Evolutionary conservation across 2,113 vertebrate species (phyloP).

Genomic region (Cryptotis parvus): DNA sequence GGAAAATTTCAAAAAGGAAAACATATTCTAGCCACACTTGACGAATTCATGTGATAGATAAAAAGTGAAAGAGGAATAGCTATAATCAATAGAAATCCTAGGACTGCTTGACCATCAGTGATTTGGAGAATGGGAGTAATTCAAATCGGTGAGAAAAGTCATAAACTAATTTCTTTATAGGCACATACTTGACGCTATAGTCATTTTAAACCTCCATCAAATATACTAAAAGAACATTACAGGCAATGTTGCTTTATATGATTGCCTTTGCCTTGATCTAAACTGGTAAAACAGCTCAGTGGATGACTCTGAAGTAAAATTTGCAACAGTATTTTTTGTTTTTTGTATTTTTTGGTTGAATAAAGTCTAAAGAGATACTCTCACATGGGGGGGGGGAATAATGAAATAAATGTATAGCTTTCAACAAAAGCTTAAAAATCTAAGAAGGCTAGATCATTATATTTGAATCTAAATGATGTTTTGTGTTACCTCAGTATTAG

Average conservation of each 20-base stretch:
- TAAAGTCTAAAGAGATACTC: constrained; percentile 24
- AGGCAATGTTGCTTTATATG: neutral
- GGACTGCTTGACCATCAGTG: neutral
- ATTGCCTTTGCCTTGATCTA: constrained; percentile 45
- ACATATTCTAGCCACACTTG: neutral
- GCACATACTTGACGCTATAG: neutral
- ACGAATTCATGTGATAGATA: constrained; percentile 2
- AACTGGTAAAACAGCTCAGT: constrained; percentile 34
- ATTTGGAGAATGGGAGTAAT: constrained; percentile 1
- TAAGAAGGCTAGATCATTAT: constrained; percentile 53
- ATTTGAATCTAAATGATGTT: constrained; percentile 50
- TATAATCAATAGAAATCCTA: constrained; percentile 15
- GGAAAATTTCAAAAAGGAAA: neutral
- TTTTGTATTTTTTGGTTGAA: neutral
- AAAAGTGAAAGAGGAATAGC: constrained; percentile 21
- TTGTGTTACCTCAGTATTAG: constrained; percentile 72
- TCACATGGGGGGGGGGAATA: constrained; percentile 2
- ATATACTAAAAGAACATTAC: constrained; percentile 30
- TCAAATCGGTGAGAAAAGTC: neutral
- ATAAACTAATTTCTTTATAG: neutral
- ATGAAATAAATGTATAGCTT: constrained; percentile 50
- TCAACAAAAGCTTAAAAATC: constrained; percentile 55
- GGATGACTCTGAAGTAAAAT: constrained; percentile 33
- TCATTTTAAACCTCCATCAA: neutral
- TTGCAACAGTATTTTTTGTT: neutral